Evolutionary conservation across 2,113 vertebrate genomes (phyloP).

Genomic region (Macaca fascicularis): DNA sequence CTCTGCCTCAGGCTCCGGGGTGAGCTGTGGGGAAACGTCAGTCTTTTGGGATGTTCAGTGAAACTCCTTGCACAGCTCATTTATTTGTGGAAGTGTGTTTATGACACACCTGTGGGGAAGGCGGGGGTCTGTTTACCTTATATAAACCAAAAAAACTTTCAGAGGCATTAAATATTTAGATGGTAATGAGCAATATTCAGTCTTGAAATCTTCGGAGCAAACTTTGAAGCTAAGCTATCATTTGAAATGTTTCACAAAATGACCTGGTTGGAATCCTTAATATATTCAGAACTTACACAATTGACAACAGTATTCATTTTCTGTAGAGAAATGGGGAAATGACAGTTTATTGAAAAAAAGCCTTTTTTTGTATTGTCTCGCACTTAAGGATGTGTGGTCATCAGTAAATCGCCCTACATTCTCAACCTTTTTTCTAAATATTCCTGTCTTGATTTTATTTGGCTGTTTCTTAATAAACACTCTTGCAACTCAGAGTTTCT

Average conservation of each 20-base stretch:
- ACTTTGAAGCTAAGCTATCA: not conserved
- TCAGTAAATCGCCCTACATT: too few species aligned
- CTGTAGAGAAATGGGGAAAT: not conserved
- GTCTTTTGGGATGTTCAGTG: not conserved
- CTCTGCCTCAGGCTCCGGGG: too few species aligned
- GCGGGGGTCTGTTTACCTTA: not conserved
- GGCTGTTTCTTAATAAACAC: not conserved
- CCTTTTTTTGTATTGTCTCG: too few species aligned
- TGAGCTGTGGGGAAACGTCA: not conserved
- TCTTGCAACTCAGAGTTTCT: not conserved
- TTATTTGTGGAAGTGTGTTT: not conserved
- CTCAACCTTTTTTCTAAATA: accelerated
- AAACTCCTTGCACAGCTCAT: not conserved
- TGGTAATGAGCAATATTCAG: not conserved
- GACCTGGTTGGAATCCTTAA: not conserved
- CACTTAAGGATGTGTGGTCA: not conserved
- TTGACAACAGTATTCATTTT: not conserved
- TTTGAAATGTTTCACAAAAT: not conserved
- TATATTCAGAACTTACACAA: not conserved
- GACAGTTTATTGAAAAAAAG: not conserved
- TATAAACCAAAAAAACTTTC: too few species aligned
- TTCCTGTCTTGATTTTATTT: not conserved
- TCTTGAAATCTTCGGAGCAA: not conserved
- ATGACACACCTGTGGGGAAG: accelerated
- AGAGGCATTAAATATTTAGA: not conserved